These are phyloP conservation scores for Agelaius tricolor DNA, from an alignment of 2,113 vertebrate species.

Conservation along the genomic window DNA sequence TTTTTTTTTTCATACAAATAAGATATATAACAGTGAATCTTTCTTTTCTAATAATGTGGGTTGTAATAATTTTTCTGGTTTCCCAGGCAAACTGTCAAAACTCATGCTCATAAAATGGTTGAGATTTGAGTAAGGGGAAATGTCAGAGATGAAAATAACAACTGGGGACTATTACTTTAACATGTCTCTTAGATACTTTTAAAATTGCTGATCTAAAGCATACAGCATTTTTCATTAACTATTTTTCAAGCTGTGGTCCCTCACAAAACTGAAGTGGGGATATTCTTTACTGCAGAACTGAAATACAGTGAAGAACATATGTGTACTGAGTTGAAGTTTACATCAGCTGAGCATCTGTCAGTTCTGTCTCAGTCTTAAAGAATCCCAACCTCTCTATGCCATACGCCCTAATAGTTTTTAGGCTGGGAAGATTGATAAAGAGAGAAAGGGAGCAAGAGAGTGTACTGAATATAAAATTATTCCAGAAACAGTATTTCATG, in stretches of 20 bases:
- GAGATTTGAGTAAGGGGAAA: not conserved
- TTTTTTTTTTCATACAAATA: not conserved
- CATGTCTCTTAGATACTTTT: not conserved
- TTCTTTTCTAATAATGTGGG: not conserved
- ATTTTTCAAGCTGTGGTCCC: not conserved
- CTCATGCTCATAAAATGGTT: not conserved
- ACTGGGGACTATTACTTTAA: not conserved
- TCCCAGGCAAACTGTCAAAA: not conserved
- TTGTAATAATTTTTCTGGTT: not conserved
- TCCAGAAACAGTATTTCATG: not conserved
- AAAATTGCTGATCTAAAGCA: not conserved
- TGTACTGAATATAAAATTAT: not conserved
- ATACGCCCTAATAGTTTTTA: not conserved
- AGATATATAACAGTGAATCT: not conserved
- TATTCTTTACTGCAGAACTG: not conserved
- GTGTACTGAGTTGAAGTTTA: not conserved
- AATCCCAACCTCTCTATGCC: not conserved
- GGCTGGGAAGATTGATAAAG: not conserved
- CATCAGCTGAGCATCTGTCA: not conserved
- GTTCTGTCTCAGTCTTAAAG: not conserved
- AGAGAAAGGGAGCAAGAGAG: not conserved
- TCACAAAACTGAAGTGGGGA: not conserved
- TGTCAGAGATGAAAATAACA: not conserved
- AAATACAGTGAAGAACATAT: not conserved
- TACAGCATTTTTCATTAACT: not conserved